Evolutionary conservation across 1,140 invertebrate species (phyloP), one percentile per base, ranked within the genome.

Genomic region (Aphis gossypii): DNA sequence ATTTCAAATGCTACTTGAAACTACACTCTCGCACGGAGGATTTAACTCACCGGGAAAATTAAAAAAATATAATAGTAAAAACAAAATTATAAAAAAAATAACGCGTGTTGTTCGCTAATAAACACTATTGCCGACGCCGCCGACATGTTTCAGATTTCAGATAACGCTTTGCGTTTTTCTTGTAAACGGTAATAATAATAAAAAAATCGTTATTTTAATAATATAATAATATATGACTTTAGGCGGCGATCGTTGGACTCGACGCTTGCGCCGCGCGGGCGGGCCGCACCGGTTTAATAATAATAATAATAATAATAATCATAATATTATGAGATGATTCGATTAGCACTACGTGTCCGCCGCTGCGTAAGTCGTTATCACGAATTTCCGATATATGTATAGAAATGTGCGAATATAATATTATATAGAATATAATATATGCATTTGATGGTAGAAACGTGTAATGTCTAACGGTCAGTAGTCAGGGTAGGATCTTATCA

Each of bases 141-240:
- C 38, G 83, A 30, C 83, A 20, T 84, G 83, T 84, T 84, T 41
- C 41, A 44, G 83, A 84, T 84, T 84, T 84, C 35, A 41, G 83
- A 84, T 84, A 84, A 84, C 35, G 60, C 60, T 8, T 44, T 9
- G 41, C 38, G 83, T 82, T 82, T 83, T 84, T 41, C 44, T 84
- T 84, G 21, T 84, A 41, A 41, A 84, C 41, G 83, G 38, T 84
- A 84, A 84, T 41, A 84, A 84, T 41, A 84, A 41, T 41, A 23
- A 84, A 41, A 84, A 84, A 84, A 84, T 84, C 41, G 41, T 84
- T 84, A 84, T 76, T 76, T 23, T 76, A 76, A 41, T 84, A 84
- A 21, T 41, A 83, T 83, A 38, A 83, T 38, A 82, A 14, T 82
- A 82, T 82, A 41, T 84, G 83, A 84, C 83, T 84, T 84, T 44